A percentile compares a stretch with the other conserved stretches of the same genome.
These are phyloP conservation scores for Parnassius mnemosyne DNA, from an alignment of 2,888 invertebrate genomes.

Conservation along the genomic window DNA sequence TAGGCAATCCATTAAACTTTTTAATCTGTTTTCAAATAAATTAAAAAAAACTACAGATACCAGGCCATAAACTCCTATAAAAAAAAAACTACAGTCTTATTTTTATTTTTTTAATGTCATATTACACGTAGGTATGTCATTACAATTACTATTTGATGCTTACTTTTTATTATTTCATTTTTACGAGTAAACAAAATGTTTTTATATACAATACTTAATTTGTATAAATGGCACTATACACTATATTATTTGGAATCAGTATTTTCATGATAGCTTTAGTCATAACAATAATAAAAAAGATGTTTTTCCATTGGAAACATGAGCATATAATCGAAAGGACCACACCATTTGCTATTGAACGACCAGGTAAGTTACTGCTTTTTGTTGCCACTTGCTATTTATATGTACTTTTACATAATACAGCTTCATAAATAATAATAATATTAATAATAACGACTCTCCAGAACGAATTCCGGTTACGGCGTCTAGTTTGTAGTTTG, in stretches of 20 bases:
- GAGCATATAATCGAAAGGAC: slow-evolving; percentile 65
- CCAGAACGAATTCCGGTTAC: no score
- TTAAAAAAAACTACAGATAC: not conserved
- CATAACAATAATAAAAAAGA: slow-evolving; percentile 66
- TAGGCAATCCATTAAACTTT: no score
- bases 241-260: slow-evolving; percentile 69
- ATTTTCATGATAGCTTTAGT: slow-evolving; percentile 72
- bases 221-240: slow-evolving; percentile 64
- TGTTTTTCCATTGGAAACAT: slow-evolving; percentile 71
- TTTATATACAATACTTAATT: slow-evolving; percentile 7
- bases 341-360: slow-evolving; percentile 40
- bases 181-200: slow-evolving; percentile 14
- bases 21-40: slow-evolving; percentile 12
- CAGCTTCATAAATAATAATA: no score
- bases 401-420: no score
- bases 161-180: slow-evolving; percentile 1
- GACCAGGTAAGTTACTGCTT: slow-evolving; percentile 49
- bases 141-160: no score
- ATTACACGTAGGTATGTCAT: not conserved
- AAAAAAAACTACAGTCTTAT: not conserved
- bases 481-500: no score
- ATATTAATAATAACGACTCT: no score
- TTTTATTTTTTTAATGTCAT: slow-evolving; percentile 1
- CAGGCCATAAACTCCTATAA: no score
- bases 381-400: no score